These are phyloP conservation scores for Acanthurus lineatus DNA, from an alignment of 2,797 vertebrate species.

Conservation along the genomic window DNA sequence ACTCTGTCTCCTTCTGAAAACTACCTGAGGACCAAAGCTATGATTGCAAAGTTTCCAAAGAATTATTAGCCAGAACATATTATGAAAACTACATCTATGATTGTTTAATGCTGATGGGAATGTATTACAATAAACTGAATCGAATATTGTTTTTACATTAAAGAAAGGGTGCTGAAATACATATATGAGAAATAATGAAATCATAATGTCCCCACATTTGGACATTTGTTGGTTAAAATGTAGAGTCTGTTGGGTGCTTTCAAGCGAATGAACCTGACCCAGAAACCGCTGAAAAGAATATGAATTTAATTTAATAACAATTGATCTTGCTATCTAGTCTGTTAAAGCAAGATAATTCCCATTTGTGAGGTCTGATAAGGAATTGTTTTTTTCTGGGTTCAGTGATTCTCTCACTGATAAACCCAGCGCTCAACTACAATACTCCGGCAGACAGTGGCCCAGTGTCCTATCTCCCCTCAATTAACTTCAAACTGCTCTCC, in stretches of 20 bases:
- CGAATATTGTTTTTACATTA: constrained; percentile 11
- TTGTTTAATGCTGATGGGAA: constrained; percentile 23
- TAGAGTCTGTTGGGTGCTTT: constrained; percentile 32
- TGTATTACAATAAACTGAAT: constrained; percentile 20
- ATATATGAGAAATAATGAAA: constrained; percentile 18
- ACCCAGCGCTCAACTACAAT: constrained; percentile 62
- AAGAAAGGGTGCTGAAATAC: constrained; percentile 10
- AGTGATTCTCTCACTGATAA: constrained; percentile 76
- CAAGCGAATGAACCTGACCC: constrained; percentile 42
- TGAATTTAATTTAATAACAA: constrained; percentile 75
- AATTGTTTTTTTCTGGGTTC: constrained; percentile 65
- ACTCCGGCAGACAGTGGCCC: constrained; percentile 70
- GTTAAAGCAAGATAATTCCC: constrained; percentile 74
- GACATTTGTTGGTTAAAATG: constrained; percentile 26
- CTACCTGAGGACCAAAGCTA: not conserved
- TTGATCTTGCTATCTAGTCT: constrained; percentile 63
- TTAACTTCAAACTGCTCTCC: constrained; percentile 87
- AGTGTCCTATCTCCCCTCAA: constrained; percentile 83
- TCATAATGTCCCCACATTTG: constrained; percentile 16
- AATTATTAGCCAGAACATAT: constrained; percentile 27
- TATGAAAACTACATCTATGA: constrained; percentile 39
- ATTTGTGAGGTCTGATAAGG: constrained; percentile 70
- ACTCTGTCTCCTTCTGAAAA: constrained; percentile 72
- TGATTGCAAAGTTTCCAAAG: constrained; percentile 33
- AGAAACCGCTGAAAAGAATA: constrained; percentile 64